phyloP scores from a whole-genome alignment of 64 coral and sea anemone species.

The Porites australiensis region DNA sequence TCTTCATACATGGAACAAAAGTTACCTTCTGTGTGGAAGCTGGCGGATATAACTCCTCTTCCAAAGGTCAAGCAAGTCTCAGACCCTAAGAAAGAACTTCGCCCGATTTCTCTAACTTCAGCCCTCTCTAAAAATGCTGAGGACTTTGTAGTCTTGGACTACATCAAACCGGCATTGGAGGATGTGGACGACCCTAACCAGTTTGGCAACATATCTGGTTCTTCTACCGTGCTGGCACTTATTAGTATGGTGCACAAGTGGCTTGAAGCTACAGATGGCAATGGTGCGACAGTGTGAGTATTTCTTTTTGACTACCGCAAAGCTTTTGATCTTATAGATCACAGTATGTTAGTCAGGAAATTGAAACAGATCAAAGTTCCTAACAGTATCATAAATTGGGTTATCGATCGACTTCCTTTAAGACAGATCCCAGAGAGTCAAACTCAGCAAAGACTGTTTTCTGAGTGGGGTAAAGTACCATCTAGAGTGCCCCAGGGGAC shows the following conservation, averaged over 20 bases:
- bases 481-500: constrained; percentile 22
- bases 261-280: too few relatives aligned
- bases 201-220: constrained; percentile 23
- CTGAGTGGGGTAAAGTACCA: not conserved
- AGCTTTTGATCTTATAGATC: too few relatives aligned
- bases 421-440: constrained; percentile 54
- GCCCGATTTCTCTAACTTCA: too few relatives aligned
- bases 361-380: constrained; percentile 48
- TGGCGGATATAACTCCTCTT: too few relatives aligned
- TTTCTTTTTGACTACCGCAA: too few relatives aligned
- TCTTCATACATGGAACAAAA: not conserved
- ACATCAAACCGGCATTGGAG: constrained; percentile 54
- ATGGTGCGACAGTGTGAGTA: too few relatives aligned
- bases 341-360: constrained; percentile 40
- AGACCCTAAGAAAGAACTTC: too few relatives aligned
- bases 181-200: constrained; percentile 35
- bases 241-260: too few relatives aligned
- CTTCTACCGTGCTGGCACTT: not conserved
- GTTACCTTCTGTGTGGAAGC: not conserved
- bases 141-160: constrained; percentile 30
- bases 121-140: too few relatives aligned
- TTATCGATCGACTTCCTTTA: constrained; percentile 36
- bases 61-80: too few relatives aligned
- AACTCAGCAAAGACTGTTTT: constrained; percentile 49
- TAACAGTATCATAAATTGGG: constrained; percentile 51